Conservation (phyloP, 2,888 invertebrate genomes). For the Pinctada fucata region DNA sequence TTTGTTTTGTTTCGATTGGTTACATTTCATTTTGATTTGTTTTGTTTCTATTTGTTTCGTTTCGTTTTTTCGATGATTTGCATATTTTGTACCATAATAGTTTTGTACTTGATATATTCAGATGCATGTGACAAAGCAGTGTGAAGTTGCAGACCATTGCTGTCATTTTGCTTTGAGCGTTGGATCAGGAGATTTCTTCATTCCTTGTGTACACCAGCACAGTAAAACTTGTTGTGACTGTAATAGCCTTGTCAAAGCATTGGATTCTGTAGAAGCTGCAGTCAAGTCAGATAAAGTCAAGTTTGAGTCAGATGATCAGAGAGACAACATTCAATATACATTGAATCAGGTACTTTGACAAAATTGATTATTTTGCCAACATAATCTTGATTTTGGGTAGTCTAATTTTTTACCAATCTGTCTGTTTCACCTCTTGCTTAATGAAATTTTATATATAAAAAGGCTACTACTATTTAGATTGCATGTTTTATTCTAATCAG, state of each 20-base stretch:
- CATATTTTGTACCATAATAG: too few species aligned
- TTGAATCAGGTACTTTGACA: background rate
- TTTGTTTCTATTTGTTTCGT: too few species aligned
- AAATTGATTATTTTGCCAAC: too few species aligned
- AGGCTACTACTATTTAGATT: too few species aligned
- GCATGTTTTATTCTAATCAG: too few species aligned
- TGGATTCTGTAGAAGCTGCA: conserved; percentile 4
- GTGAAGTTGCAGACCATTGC: conserved; percentile 16
- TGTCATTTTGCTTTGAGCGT: background rate
- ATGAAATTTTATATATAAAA: too few species aligned
- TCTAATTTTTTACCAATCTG: too few species aligned
- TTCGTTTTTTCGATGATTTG: too few species aligned
- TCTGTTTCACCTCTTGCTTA: too few species aligned
- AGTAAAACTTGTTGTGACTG: conserved; percentile 7
- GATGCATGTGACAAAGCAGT: background rate
- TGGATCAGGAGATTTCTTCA: background rate
- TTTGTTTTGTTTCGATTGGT: too few species aligned
- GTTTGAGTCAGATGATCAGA: conserved; percentile 19
- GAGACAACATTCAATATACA: conserved; percentile 19
- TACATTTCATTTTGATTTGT: too few species aligned
- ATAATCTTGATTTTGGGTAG: too few species aligned
- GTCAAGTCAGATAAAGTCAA: background rate
- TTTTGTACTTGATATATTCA: background rate
- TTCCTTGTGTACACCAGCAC: conserved; percentile 12
- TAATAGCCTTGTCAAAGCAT: background rate